Base-by-base conservation (phyloP, 2,888 invertebrate species). In the Acleris emargana region DNA sequence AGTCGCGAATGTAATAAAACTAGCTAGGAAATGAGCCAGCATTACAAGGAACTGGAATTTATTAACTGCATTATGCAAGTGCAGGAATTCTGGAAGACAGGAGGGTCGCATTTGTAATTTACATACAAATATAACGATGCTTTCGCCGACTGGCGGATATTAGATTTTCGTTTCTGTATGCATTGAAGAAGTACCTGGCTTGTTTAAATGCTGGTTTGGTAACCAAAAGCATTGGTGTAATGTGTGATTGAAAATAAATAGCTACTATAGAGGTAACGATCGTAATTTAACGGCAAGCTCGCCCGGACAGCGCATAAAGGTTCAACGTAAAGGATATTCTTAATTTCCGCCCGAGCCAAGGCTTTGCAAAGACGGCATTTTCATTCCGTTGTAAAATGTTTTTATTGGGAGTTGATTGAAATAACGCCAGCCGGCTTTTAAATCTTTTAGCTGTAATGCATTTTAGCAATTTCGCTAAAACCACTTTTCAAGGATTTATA, bases 291-390 rank as follows among this genome's bases (percentile, higher is more conserved):
- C 18, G 42, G 64, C 59, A 28, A 64, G 52, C 43, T 43, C 28
- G 20, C 22, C 38, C 55, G 64, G n/a, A 42, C 51, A 55, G 32
- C 51, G 55, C 49, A 55, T 61, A 61, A 66, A 61, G 32, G 60
- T 38, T 66, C 18, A 57, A 47, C 51, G 57, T 66, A 66, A 57
- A 66, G 66, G 66, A 66, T 66, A 78, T 79, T 79, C 77, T 76
- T 79, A 77, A 80, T 81, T 80, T 80, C 78, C 78, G 75, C 68
- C 70, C 49, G 68, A 62, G 60, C 66, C 55, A 68, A 62, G 42
- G 64, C 68, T 66, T 57, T 51, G 69, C 67, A 69, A 73, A 76
- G 60, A 75, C 72, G 70, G 71, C 69, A 69, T 78, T 76, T 71
- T 70, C 32, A 59, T 66, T 66, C 58, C 20, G 71, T 58, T 73